These are phyloP conservation scores for Diachasma alloeum DNA, from an alignment of 1,140 invertebrate genomes.

Conservation along the genomic window DNA sequence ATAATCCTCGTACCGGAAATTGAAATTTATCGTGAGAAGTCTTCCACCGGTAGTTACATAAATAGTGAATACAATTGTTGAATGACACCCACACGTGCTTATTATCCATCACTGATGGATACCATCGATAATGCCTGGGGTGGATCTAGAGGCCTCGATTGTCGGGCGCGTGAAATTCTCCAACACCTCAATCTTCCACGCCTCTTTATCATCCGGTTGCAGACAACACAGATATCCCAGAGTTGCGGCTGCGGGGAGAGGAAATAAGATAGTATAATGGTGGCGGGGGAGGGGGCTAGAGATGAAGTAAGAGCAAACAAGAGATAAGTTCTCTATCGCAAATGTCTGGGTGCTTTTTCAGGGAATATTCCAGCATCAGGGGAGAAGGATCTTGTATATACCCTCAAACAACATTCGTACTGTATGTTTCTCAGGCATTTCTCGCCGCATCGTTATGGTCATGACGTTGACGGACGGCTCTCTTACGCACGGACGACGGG, in stretches of 20 bases:
- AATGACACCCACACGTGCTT: background rate
- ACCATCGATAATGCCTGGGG: background rate
- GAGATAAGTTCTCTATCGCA: background rate
- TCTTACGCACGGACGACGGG: constrained; percentile 58
- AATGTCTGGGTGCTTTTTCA: background rate
- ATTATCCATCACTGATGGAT: background rate
- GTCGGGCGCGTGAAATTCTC: constrained; percentile 16
- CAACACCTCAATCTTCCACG: constrained; percentile 19
- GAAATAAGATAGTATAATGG: background rate
- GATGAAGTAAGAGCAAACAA: background rate
- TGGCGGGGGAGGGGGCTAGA: background rate
- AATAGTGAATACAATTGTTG: background rate
- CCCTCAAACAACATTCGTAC: background rate
- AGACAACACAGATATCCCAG: background rate
- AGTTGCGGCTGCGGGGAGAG: background rate
- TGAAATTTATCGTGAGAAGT: constrained; percentile 5
- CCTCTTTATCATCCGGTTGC: constrained; percentile 26
- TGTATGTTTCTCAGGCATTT: background rate
- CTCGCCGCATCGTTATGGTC: constrained; percentile 32
- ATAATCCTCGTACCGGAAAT: background rate
- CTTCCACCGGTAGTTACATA: background rate
- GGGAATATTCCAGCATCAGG: background rate
- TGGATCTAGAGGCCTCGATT: background rate
- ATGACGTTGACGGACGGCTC: constrained; percentile 58
- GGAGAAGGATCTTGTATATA: background rate